A percentile compares a stretch with the other conserved stretches of the same genome.
phyloP scores from a whole-genome alignment of 2,888 invertebrate genomes.

The Alcis repandata region DNA sequence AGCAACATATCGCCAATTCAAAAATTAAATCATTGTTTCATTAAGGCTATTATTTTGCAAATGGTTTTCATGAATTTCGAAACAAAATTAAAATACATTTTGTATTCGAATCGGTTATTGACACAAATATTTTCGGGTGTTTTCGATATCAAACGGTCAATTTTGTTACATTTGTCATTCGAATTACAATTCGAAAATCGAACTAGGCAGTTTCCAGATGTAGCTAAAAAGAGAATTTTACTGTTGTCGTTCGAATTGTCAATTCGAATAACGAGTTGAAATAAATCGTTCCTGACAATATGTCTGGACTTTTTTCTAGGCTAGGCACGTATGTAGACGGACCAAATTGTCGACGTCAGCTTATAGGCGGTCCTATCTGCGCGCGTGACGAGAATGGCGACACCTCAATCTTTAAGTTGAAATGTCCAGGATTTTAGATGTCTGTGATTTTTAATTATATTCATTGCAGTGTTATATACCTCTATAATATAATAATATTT shows the following conservation, averaged over 20 bases:
- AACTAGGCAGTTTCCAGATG: too few relatives aligned
- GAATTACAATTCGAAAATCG: not conserved
- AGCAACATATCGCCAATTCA: not conserved
- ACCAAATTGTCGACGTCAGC: slow-evolving; percentile 40
- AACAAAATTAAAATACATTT: not conserved
- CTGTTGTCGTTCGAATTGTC: not conserved
- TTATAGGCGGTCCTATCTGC: slow-evolving; percentile 38
- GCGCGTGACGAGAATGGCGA: slow-evolving; percentile 40
- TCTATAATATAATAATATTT: too few relatives aligned
- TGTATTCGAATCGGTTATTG: too few relatives aligned
- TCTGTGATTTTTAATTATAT: not conserved
- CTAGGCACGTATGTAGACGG: slow-evolving; percentile 34
- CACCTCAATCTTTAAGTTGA: not conserved
- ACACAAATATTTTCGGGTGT: too few relatives aligned
- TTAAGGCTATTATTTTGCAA: too few relatives aligned
- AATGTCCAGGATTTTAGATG: not conserved
- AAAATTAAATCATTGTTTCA: too few relatives aligned
- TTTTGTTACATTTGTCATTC: not conserved
- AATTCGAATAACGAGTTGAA: not conserved
- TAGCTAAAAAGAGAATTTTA: too few relatives aligned
- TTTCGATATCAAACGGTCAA: too few relatives aligned
- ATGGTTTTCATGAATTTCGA: too few relatives aligned
- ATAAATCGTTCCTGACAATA: not conserved
- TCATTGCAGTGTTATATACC: too few relatives aligned
- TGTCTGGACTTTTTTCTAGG: slow-evolving; percentile 22